Evolutionary conservation across 2,888 invertebrate species (phyloP).

Genomic region (Campoplex capitator): DNA sequence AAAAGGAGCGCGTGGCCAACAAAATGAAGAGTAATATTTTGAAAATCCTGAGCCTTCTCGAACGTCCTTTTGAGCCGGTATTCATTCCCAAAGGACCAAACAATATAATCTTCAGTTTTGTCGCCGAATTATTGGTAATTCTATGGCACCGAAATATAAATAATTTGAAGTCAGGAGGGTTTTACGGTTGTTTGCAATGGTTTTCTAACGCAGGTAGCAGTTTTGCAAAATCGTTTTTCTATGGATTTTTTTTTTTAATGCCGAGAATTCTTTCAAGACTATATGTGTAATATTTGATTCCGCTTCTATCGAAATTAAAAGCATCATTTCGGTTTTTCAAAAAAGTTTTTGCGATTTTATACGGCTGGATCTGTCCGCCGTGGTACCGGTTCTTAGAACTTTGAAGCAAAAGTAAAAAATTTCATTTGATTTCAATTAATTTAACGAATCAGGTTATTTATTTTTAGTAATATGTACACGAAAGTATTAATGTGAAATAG

Average conservation of each 20-base stretch:
- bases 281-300: no score
- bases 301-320: no score
- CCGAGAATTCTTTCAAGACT: no score
- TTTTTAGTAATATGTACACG: not conserved
- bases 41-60: constrained; percentile 4
- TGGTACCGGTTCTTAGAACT: not conserved
- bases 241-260: no score
- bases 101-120: not conserved
- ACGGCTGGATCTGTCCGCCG: no score
- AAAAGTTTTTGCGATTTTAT: no score
- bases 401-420: not conserved
- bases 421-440: not conserved
- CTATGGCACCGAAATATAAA: not conserved
- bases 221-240: no score
- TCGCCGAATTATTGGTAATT: not conserved
- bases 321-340: no score
- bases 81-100: constrained; percentile 20
- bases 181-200: no score
- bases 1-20: not conserved
- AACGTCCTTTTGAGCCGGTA: constrained; percentile 24
- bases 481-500: not conserved
- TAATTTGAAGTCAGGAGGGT: no score
- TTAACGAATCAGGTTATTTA: not conserved
- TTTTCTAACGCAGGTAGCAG: no score
- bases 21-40: not conserved